A percentile compares a stretch with the other conserved stretches of the same genome.
These are phyloP conservation scores for Acipenser oxyrinchus DNA, from an alignment of 2,797 vertebrate genomes.

Conservation along the genomic window DNA sequence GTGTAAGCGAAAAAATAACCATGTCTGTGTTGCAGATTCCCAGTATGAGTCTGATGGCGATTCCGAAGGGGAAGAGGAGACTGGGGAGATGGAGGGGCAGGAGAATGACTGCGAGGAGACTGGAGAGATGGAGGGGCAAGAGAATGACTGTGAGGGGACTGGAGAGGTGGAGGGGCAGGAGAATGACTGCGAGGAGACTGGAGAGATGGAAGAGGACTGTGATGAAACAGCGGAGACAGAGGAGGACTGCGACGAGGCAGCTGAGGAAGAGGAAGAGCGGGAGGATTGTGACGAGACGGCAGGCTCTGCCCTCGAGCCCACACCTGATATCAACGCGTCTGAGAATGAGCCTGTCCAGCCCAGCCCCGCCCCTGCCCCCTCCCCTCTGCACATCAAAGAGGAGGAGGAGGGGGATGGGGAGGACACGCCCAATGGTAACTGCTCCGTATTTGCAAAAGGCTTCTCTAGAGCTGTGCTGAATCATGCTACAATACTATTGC, in stretches of 20 bases:
- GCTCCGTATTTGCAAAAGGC: too few relatives aligned
- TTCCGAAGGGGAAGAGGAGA: background rate
- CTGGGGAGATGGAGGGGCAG: background rate
- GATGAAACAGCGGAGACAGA: constrained; percentile 17
- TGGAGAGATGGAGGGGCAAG: background rate
- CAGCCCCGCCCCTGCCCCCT: too few relatives aligned
- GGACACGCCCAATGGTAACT: constrained; percentile 47
- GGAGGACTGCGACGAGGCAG: constrained; percentile 19
- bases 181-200: constrained; percentile 10
- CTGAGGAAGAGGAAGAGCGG: constrained; percentile 33
- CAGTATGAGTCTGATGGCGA: background rate
- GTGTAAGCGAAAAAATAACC: too few relatives aligned
- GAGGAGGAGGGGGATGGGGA: constrained; percentile 48
- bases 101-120: background rate
- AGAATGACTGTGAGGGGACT: background rate
- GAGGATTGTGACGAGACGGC: constrained; percentile 9
- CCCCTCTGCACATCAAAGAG: constrained; percentile 23
- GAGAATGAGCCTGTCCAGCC: background rate
- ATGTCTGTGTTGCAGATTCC: constrained; percentile 6
- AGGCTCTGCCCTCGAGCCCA: background rate
- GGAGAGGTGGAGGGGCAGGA: background rate
- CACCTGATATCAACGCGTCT: too few relatives aligned
- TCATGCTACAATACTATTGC: too few relatives aligned
- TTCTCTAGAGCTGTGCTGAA: too few relatives aligned
- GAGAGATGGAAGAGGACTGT: constrained; percentile 21